A percentile compares a stretch with the other conserved stretches of the same genome.
Evolutionary conservation across 2,888 invertebrate genomes (phyloP).

Genomic region (Caenorhabditis wallacei): DNA sequence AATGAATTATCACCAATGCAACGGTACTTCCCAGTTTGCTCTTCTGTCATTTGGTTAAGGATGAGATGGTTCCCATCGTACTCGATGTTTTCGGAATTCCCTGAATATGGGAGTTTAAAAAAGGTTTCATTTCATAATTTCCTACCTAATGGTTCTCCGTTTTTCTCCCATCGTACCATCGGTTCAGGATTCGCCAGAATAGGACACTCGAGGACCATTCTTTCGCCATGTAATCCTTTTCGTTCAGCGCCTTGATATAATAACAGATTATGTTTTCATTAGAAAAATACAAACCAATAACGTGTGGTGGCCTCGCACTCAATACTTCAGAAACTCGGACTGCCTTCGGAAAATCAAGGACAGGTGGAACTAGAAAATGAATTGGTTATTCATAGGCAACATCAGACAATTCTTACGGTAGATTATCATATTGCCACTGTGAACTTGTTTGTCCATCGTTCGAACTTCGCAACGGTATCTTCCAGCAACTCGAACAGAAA

Average conservation of each 20-base stretch:
- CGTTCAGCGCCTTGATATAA: conserved; percentile 51
- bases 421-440: conserved; percentile 68
- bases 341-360: conserved; percentile 62
- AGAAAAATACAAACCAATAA: conserved; percentile 30
- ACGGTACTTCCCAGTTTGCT: conserved; percentile 61
- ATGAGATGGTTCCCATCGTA: conserved; percentile 65
- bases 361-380: conserved; percentile 66
- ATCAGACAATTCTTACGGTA: conserved; percentile 61
- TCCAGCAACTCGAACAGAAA: conserved; percentile 64
- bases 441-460: conserved; percentile 66
- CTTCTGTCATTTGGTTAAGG: conserved; percentile 45
- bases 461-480: conserved; percentile 72
- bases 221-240: conserved; percentile 59
- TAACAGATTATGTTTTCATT: neutral
- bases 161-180: conserved; percentile 70
- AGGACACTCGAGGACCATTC: conserved; percentile 66
- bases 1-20: conserved; percentile 73
- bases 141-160: conserved; percentile 64
- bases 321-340: conserved; percentile 51
- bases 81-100: conserved; percentile 28
- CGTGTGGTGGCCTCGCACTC: conserved; percentile 57
- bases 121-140: too few species aligned
- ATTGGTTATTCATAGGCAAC: neutral
- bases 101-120: too few species aligned
- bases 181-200: conserved; percentile 65